Evolutionary conservation across 2,113 vertebrate species (phyloP).

Genomic region (Ochotona curzoniae): DNA sequence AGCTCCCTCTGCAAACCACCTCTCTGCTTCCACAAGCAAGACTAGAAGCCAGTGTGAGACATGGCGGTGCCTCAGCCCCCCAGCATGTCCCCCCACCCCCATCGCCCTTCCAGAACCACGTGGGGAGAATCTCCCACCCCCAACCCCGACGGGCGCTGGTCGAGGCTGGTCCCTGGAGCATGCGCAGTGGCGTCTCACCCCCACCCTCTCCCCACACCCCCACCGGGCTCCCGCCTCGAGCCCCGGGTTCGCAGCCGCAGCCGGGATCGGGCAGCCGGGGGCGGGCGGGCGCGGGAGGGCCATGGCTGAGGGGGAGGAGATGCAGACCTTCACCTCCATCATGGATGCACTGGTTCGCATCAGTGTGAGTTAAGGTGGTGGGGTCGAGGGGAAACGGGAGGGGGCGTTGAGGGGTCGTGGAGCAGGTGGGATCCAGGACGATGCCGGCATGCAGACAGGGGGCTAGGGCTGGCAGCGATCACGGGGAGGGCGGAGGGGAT

Average conservation of each 20-base stretch:
- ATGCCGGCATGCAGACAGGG: background rate
- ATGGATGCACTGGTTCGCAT: slow-evolving; percentile 96
- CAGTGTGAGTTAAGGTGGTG: slow-evolving; percentile 89
- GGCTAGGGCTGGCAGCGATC: background rate
- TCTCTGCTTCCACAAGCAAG: background rate
- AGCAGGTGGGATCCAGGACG: slow-evolving; percentile 61
- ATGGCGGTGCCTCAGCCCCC: background rate
- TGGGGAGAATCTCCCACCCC: slow-evolving; percentile 74
- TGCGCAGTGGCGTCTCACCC: slow-evolving; percentile 78
- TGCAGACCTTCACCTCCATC: slow-evolving; percentile 94
- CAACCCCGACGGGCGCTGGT: slow-evolving; percentile 41
- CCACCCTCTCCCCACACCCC: slow-evolving; percentile 57
- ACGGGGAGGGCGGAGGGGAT: background rate
- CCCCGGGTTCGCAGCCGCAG: slow-evolving; percentile 74
- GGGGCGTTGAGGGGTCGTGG: slow-evolving; percentile 3
- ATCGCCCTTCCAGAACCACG: slow-evolving; percentile 67
- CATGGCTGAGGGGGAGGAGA: slow-evolving; percentile 94
- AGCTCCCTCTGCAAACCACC: background rate
- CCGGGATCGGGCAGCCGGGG: slow-evolving; percentile 69
- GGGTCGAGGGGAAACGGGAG: slow-evolving; percentile 55
- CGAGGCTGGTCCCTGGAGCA: slow-evolving; percentile 76
- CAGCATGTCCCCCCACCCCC: background rate
- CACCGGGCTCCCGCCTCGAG: slow-evolving; percentile 77
- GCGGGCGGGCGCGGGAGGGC: slow-evolving; percentile 70
- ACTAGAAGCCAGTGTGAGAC: background rate